These are phyloP conservation scores for Mobula birostris DNA, from an alignment of 2,113 vertebrate genomes.

Conservation along the genomic window DNA sequence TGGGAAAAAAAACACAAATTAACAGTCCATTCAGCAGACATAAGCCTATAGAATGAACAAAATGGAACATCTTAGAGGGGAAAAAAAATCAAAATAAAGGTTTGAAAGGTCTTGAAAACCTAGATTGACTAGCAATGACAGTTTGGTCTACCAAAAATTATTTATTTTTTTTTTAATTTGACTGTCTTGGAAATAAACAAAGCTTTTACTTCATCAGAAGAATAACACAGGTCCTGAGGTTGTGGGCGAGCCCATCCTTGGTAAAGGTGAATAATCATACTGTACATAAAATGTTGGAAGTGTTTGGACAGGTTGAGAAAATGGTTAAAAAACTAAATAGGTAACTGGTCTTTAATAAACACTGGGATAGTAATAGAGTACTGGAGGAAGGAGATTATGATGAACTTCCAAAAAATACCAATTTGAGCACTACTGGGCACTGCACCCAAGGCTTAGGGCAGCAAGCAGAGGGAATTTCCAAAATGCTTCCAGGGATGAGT, in stretches of 20 bases:
- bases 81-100: neutral
- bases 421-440: too few relatives aligned
- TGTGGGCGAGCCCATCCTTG: neutral
- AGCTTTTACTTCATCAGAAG: neutral
- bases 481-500: too few relatives aligned
- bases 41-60: neutral
- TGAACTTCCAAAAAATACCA: too few relatives aligned
- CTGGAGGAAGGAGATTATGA: too few relatives aligned
- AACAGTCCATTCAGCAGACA: neutral
- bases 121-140: neutral
- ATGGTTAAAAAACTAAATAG: too few relatives aligned
- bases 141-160: neutral
- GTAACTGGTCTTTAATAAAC: too few relatives aligned
- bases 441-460: too few relatives aligned
- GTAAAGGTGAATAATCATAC: neutral
- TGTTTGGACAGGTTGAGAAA: too few relatives aligned
- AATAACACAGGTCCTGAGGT: neutral
- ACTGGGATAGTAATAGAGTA: too few relatives aligned
- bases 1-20: conserved; percentile 45
- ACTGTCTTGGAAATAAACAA: neutral
- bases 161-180: neutral
- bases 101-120: neutral
- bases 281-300: too few relatives aligned
- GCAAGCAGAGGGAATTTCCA: too few relatives aligned
- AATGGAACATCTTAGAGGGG: neutral